These are phyloP conservation scores for Cathartes aura DNA, from an alignment of 2,113 vertebrate genomes.

Conservation along the genomic window DNA sequence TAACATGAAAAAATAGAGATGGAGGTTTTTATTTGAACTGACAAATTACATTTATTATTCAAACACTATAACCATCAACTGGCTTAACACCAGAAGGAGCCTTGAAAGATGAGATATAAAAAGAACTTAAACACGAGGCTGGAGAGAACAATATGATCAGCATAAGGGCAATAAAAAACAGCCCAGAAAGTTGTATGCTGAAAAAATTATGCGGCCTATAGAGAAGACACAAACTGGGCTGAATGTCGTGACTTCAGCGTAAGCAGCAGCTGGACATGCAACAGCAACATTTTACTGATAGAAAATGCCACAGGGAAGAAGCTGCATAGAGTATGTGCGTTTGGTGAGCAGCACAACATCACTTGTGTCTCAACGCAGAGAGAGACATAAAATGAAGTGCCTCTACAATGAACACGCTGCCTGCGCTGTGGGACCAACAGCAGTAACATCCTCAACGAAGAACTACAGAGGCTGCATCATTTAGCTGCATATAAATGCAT, in stretches of 20 bases:
- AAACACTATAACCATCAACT: background rate
- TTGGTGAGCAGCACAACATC: background rate
- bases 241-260: background rate
- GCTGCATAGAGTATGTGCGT: background rate
- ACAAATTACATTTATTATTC: conserved; percentile 65
- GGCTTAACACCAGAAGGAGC: background rate
- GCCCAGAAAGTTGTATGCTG: background rate
- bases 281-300: background rate
- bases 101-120: background rate
- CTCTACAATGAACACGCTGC: background rate
- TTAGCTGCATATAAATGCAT: background rate
- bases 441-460: background rate
- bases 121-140: background rate
- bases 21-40: conserved; percentile 19
- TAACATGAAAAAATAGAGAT: background rate
- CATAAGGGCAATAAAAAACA: background rate
- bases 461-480: background rate
- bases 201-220: background rate
- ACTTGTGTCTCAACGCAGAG: background rate
- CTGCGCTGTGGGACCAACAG: background rate
- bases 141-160: background rate
- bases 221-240: background rate
- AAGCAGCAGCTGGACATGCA: background rate
- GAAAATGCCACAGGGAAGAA: background rate
- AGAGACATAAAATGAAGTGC: background rate